Evolutionary conservation across 2,888 invertebrate genomes (phyloP), one percentile per base, ranked within the genome.

Genomic region (Noctua fimbriata): DNA sequence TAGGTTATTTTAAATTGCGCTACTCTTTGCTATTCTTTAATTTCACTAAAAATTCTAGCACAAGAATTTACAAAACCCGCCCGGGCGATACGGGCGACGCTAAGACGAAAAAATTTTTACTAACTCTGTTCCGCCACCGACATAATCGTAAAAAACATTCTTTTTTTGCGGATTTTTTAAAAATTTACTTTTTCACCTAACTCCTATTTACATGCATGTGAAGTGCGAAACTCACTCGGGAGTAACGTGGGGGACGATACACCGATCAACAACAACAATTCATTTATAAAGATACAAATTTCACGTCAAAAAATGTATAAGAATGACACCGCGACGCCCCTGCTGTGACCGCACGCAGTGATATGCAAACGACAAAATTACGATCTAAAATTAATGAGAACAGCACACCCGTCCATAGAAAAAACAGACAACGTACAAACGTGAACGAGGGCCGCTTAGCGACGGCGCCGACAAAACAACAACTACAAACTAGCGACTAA

Each of bases 1-100:
- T 96, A 96, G 94, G 93, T 95, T 93, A 95, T 82, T 89, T 84
- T 95, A 94, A 96, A 96, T 96, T 96, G 95, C 94, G 92, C 96
- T 96, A 96, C 96, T 94, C 93, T 94, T 93, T 92, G 94, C 96
- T 96, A 95, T 95, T 85, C 87, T 88, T 91, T 94, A 95, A 96
- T 96, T 96, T 95, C 92, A 94, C 95, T 95, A 95, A 94, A 93
- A 92, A 91, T 90, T 88, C 95, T 95, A 95, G 93, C 93, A 93
- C 92, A 91, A 93, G 90, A 93, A 92, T 93, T 94, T 93, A 93
- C 94, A 93, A 89, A 92, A 90, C 91, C 90, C 91, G 89, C 87
- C 83, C 84, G 82, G 82, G 86, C 91, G 83, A 84, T 81, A 83
- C 87, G 90, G 89, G 86, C 90, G 90, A 89, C 88, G 89, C 92